Conservation (phyloP, 2,113 vertebrate species). For the Alligator sinensis region DNA sequence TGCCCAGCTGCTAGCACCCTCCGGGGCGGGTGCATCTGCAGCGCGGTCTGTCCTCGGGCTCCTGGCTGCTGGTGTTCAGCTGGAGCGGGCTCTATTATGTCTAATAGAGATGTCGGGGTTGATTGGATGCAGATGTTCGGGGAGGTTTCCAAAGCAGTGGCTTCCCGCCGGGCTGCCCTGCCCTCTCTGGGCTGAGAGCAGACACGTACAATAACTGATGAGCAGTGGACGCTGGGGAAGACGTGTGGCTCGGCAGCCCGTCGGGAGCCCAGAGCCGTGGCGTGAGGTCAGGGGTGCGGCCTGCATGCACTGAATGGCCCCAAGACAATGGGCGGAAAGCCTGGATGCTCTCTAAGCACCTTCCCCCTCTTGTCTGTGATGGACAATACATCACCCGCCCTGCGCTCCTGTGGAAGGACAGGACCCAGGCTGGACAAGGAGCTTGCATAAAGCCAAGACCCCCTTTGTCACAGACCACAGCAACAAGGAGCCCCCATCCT, state of each 20-base stretch:
- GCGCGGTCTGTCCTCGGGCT: neutral
- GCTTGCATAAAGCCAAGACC: neutral
- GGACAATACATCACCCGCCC: neutral
- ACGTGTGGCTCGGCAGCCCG: neutral
- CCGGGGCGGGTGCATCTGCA: fast-evolving
- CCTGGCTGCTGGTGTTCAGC: neutral
- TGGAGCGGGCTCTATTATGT: neutral
- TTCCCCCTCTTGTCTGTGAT: no score
- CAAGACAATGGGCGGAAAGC: no score
- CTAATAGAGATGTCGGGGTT: neutral
- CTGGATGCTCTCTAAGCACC: no score
- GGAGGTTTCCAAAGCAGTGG: slow-evolving; percentile 29
- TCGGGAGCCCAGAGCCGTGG: fast-evolving
- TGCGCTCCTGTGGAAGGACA: neutral
- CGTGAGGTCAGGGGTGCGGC: neutral
- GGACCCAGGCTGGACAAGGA: neutral
- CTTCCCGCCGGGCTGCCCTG: neutral
- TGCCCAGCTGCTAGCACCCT: neutral
- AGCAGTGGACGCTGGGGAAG: neutral
- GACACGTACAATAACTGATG: neutral
- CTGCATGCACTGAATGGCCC: neutral
- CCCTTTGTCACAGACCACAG: no score
- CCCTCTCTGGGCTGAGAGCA: slow-evolving; percentile 11
- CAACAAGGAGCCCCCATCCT: no score
- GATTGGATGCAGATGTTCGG: slow-evolving; percentile 51